Evolutionary conservation across 2,797 vertebrate genomes (phyloP), one percentile per base, ranked within the genome.

Genomic region (Peromyscus attwateri): DNA sequence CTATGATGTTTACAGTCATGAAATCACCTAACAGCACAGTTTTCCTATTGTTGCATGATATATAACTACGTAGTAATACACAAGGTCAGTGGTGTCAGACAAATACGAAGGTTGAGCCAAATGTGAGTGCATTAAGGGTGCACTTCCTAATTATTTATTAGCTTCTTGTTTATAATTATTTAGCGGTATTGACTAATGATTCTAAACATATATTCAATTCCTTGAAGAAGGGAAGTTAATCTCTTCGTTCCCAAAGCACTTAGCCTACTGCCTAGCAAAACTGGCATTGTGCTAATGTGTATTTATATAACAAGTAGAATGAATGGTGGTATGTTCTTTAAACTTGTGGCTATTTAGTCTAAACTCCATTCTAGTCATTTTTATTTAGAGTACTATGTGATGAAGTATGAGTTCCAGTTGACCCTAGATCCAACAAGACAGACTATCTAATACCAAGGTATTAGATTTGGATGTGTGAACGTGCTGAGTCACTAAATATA

Each of bases 291-390:
- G 3, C 16, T 68, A 60, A 75, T 27, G 1, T 82, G 4, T 37
- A 80, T 31, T 87, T 43, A 81, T 93, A 90, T 6, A 93, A 73
- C 73, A 68, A 87, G 66, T 93, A 55, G 91, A 71, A 75, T 83
- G 6, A 87, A 75, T 88, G 40, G 60, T 46, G 14, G 49, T 80
- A 79, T 31, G 49, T 85, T 23, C 57, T 37, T 43, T 90, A 43
- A 73, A 49, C 12, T 95, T 49, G 66, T 27, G 73, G 60, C 37
- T 60, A 80, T 93, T 89, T 85, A 55, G 81, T 25, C 8, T 84
- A n/a, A 95, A 75, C 84, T 66, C 17, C 55, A 40, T 79, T 76
- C 62, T 93, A 87, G 60, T 75, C 12, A 37, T 68, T 79, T 85
- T 80, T 82, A 73, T 81, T 66, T 46, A 91, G 17, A 87, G 31